Evolutionary conservation across 2,888 invertebrate species (phyloP), one percentile per base, ranked within the genome.

Genomic region (Pachymerium ferrugineum): DNA sequence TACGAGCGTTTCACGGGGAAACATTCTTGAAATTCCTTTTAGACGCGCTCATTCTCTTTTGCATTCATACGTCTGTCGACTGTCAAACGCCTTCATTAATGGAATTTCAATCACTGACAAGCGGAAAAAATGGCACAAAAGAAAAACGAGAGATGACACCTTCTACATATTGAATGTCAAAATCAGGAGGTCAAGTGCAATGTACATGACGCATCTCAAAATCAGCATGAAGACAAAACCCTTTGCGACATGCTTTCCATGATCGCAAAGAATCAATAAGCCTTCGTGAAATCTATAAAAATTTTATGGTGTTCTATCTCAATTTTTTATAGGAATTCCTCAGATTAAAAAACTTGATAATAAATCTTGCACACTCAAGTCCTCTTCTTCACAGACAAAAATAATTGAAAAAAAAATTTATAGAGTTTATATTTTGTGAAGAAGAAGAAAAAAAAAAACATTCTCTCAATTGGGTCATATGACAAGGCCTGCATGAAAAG

Each of bases 101-200:
- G 54, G 54, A 54, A 54, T 54, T 54, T 54, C 54, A 54, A 54
- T 54, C 54, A 54, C 22, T 54, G 54, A 54, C 54, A 54, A 54
- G 10, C 10, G 16, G 8, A 47, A 54, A 54, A 54, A 54, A 47
- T 4, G 22, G 25, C 25, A 54, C 54, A 54, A 54, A 54, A 54
- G 54, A 54, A 54, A 25, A 54, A 54, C 3, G 54, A 25, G 25
- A 54, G 54, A 25, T 25, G 54, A 54, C 54, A 54, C 25, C 54
- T 1, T 14, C 1, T 54, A 25, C 54, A 54, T 54, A 54, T 54
- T 54, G 22, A 54, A 25, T 54, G 54, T 54, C 54, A 54, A 54
- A 54, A 54, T 22, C 25, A 22, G 25, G 54, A n/a, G 54, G 54
- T 54, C 54, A 54, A 54, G 54, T 54, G 54, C 25, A 54, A 54